Percentiles rank a stretch among this genome's conserved stretches.
phyloP scores from a whole-genome alignment of 2,888 invertebrate species.

The Caenorhabditis sp. region DNA sequence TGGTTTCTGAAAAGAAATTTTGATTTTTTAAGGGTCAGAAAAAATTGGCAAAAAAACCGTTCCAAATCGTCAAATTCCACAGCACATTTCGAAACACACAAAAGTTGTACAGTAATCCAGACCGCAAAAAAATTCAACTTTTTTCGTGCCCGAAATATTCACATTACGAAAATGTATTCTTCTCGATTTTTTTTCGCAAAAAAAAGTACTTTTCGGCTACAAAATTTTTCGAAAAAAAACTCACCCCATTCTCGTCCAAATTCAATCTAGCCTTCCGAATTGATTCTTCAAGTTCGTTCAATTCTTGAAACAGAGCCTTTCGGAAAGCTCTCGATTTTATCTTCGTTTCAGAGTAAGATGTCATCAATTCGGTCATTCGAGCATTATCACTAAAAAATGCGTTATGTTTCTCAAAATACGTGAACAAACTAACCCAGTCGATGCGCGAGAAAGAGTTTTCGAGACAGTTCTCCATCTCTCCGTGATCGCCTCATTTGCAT shows the following conservation, averaged over 20 bases:
- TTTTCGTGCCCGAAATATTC: too few species aligned
- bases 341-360: neutral
- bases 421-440: neutral
- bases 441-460: neutral
- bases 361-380: slow-evolving; percentile 1
- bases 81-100: too few species aligned
- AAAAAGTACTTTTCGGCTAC: too few species aligned
- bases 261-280: neutral
- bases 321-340: neutral
- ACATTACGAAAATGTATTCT: too few species aligned
- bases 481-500: neutral
- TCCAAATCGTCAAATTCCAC: too few species aligned
- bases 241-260: slow-evolving; percentile 2
- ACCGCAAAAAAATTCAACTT: too few species aligned
- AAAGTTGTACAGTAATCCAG: too few species aligned
- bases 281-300: neutral
- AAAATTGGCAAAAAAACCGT: too few species aligned
- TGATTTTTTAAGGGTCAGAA: too few species aligned
- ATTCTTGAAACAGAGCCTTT: neutral
- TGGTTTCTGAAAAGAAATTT: slow-evolving; percentile 2
- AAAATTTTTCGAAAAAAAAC: too few species aligned
- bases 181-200: too few species aligned
- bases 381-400: slow-evolving; percentile 7
- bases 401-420: neutral
- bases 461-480: neutral